Evolutionary conservation across 2,888 invertebrate genomes (phyloP), one percentile per base, ranked within the genome.

Genomic region (Cotesia congregata): DNA sequence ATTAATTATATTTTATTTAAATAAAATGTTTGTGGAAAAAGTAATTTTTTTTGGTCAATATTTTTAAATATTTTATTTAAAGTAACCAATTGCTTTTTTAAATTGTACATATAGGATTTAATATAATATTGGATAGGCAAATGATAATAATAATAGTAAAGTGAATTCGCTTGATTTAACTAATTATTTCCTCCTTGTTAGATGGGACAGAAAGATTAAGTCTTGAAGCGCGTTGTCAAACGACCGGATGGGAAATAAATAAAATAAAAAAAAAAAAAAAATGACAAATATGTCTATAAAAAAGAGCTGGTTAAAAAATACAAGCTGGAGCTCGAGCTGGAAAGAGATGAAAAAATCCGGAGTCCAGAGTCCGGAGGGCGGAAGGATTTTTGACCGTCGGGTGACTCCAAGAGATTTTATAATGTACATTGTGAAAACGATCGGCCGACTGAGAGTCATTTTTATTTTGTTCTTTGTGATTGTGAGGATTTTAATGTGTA

Each of bases 361-460:
- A 65, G n/a, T 59, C 9, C 38, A 65, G 41, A 72, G 71, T 59
- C 65, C 69, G 65, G 67, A 76, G 76, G 76, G 76, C 73, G 72
- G 80, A 77, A 80, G 76, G 76, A 79, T 74, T 76, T 71, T 74
- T 75, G 79, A 76, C 73, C 78, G 71, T 67, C 71, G 75, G 74
- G 67, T 79, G 65, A 67, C 70, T 50, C 12, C 12, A 50, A 50
- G 9, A 50, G 50, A 50, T 50, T 50, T 12, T 50, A 50, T 50
- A 50, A 50, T 50, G 62, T 74, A 50, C 50, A 0, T 50, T 50
- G 50, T 50, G 74, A 71, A 80, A 78, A 76, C 77, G 80, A 77
- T 76, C 77, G 79, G 77, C 80, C 78, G 78, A 77, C 78, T 77
- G 74, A 80, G 69, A 80, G 82, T 82, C 12, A 50, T 12, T 50